phyloP scores from a whole-genome alignment of 1,140 invertebrate species.

The Brachionus plicatilis region DNA sequence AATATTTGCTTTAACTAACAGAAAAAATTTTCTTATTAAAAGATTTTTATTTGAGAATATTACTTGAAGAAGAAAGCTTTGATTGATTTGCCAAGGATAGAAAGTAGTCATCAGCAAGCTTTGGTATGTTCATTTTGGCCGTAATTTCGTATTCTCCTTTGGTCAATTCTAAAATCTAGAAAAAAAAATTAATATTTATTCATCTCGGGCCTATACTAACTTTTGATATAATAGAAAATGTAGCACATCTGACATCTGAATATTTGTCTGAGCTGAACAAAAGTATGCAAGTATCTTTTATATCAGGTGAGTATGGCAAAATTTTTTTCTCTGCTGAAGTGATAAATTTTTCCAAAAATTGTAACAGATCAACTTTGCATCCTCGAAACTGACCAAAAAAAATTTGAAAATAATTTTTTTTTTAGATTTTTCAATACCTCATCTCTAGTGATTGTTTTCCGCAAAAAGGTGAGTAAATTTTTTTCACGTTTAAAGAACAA shows the following conservation, averaged over 20 bases:
- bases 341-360: not conserved
- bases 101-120: conserved; percentile 21
- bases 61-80: not conserved
- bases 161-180: not conserved
- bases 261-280: not conserved
- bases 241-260: conserved; percentile 13
- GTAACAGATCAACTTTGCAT: not conserved
- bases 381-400: not conserved
- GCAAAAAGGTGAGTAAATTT: conserved; percentile 47
- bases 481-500: conserved; percentile 49
- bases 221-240: conserved; percentile 28
- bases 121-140: not conserved
- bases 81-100: conserved; percentile 22
- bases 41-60: not conserved
- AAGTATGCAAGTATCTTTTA: not conserved
- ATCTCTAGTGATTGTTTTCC: conserved; percentile 45
- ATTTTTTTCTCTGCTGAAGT: not conserved
- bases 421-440: conserved; percentile 44
- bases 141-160: not conserved
- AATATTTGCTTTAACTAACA: conserved; percentile 49
- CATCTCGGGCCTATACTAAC: not conserved
- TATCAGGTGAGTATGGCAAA: not conserved
- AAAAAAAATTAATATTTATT: not conserved
- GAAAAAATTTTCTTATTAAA: not conserved
- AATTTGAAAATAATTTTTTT: not conserved